phyloP scores from a whole-genome alignment of 2,113 vertebrate genomes.

The Ciconia boyciana region DNA sequence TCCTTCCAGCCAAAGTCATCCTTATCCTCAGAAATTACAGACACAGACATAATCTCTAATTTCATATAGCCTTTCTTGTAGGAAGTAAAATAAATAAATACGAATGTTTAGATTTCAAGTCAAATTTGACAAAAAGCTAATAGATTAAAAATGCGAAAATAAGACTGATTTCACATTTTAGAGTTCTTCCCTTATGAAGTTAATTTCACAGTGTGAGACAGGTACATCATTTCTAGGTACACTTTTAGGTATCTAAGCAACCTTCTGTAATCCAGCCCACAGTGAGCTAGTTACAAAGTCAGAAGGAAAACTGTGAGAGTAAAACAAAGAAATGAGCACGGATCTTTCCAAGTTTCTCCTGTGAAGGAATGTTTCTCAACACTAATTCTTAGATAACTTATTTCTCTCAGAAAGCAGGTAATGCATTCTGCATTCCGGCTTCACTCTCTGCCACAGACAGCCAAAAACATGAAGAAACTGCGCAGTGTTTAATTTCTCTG shows the following conservation, averaged over 20 bases:
- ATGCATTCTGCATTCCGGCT: not conserved
- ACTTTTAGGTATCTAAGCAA: not conserved
- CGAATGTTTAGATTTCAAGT: not conserved
- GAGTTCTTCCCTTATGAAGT: not conserved
- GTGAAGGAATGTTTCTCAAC: not conserved
- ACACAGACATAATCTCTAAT: not conserved
- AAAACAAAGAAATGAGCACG: not conserved
- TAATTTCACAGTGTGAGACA: not conserved
- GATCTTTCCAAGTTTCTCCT: not conserved
- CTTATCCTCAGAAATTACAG: not conserved
- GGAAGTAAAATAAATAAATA: not conserved
- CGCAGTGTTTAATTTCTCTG: not conserved
- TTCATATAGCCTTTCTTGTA: not conserved
- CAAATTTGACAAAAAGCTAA: not conserved
- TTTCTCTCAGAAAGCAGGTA: not conserved
- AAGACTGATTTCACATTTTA: not conserved
- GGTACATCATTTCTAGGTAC: not conserved
- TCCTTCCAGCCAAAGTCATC: not conserved
- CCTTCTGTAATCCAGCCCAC: not conserved
- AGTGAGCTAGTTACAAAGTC: not conserved
- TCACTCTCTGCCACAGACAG: not conserved
- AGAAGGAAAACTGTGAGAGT: not conserved
- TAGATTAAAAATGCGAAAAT: not conserved
- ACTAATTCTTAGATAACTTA: not conserved
- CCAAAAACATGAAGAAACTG: not conserved